Conservation (phyloP, 1,140 invertebrate species). For the Pogonus chalceus region DNA sequence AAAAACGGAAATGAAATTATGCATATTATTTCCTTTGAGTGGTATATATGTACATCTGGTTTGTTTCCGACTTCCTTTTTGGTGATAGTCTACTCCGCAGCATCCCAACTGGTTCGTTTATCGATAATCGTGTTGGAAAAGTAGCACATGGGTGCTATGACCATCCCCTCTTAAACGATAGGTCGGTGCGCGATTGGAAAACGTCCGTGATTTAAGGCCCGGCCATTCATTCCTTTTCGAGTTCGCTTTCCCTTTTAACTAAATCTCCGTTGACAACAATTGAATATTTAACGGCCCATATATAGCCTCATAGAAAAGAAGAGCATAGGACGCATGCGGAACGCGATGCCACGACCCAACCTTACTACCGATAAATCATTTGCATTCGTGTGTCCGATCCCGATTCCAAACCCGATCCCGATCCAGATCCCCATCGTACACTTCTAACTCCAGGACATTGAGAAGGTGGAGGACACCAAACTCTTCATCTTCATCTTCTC, state of each 20-base stretch:
- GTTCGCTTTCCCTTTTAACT: constrained; percentile 6
- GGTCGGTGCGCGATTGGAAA: not conserved
- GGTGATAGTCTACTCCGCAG: not conserved
- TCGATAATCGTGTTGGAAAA: no score
- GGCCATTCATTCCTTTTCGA: constrained; percentile 1
- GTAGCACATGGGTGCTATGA: no score
- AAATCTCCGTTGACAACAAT: constrained; percentile 7
- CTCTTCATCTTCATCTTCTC: no score
- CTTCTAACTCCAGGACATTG: no score
- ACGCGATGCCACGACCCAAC: not conserved
- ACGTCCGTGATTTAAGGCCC: constrained; percentile 1
- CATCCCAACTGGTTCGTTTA: not conserved
- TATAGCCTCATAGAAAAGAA: constrained; percentile 7
- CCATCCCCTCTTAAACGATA: not conserved
- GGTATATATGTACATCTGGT: not conserved
- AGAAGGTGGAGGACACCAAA: no score
- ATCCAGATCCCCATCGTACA: no score
- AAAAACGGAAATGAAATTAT: not conserved
- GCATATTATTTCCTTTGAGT: not conserved
- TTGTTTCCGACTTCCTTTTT: not conserved
- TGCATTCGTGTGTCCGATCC: no score
- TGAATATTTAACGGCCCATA: constrained; percentile 7
- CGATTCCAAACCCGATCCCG: no score
- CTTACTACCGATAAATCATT: not conserved
- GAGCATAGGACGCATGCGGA: not conserved